Percentiles rank a stretch among this genome's conserved stretches.
Evolutionary conservation across 2,113 vertebrate species (phyloP).

Genomic region (Corydoras sp.): DNA sequence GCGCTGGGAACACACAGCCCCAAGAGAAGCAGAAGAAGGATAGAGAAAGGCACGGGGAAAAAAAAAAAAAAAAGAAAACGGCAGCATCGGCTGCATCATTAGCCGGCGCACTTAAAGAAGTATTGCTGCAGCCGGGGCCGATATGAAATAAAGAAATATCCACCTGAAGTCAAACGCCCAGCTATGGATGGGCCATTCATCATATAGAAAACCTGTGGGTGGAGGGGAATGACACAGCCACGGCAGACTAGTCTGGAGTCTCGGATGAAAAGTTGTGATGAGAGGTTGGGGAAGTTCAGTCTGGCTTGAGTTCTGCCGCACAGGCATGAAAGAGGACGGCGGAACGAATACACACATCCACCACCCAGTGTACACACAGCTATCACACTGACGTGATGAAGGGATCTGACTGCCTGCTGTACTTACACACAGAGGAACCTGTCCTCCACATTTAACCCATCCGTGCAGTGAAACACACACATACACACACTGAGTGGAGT

Average conservation of each 20-base stretch:
- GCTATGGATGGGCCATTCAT: slow-evolving; percentile 45
- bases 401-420: background rate
- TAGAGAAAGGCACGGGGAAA: slow-evolving; percentile 15
- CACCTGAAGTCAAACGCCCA: slow-evolving; percentile 50
- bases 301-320: slow-evolving; percentile 5
- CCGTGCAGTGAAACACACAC: too few relatives aligned
- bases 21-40: slow-evolving; percentile 24
- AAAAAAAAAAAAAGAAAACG: background rate
- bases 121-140: slow-evolving; percentile 42
- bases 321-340: slow-evolving; percentile 3
- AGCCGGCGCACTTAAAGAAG: slow-evolving; percentile 47
- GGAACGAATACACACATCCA: slow-evolving; percentile 7
- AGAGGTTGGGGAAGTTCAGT: slow-evolving; percentile 7
- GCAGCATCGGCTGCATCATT: slow-evolving; percentile 53
- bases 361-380: slow-evolving; percentile 13
- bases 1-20: slow-evolving; percentile 37
- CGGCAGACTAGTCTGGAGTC: slow-evolving; percentile 27
- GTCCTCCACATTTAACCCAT: too few relatives aligned
- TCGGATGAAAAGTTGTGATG: too few relatives aligned
- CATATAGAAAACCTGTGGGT: slow-evolving; percentile 38
- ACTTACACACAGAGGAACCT: background rate
- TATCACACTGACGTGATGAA: background rate
- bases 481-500: too few relatives aligned
- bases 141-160: slow-evolving; percentile 56
- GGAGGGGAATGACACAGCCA: slow-evolving; percentile 32